These are phyloP conservation scores for Notolabrus celidotus DNA, from an alignment of 2,797 vertebrate genomes.

Conservation along the genomic window DNA sequence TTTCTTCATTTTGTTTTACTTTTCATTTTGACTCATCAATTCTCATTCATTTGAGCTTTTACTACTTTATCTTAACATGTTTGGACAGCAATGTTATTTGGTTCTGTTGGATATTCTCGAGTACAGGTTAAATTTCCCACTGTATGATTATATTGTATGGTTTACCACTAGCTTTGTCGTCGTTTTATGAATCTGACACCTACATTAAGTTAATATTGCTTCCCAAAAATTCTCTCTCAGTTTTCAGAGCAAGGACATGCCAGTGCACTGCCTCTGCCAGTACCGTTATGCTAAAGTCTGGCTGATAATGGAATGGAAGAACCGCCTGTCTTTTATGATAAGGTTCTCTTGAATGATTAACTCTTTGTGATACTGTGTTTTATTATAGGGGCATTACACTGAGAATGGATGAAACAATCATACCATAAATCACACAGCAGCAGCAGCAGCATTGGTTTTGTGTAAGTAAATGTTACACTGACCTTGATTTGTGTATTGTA, in stretches of 20 bases:
- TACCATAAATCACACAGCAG: conserved; percentile 28
- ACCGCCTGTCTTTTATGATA: conserved; percentile 44
- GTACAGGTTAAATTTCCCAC: too few species aligned
- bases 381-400: conserved; percentile 1
- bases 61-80: too few species aligned
- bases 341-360: conserved; percentile 31
- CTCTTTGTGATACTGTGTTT: conserved; percentile 8
- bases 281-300: conserved; percentile 42
- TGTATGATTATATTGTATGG: too few species aligned
- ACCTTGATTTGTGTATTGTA: conserved; percentile 44
- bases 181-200: neutral
- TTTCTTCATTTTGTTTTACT: too few species aligned
- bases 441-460: neutral
- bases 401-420: conserved; percentile 8
- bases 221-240: conserved; percentile 1
- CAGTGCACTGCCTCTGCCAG: neutral
- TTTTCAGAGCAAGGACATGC: conserved; percentile 22
- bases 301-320: conserved; percentile 39
- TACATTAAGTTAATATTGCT: conserved; percentile 6
- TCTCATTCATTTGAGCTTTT: too few species aligned
- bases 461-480: conserved; percentile 1
- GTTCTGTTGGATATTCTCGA: too few species aligned
- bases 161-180: too few species aligned
- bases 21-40: too few species aligned
- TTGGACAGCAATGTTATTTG: too few species aligned